Evolutionary conservation across 2,888 invertebrate species (phyloP).

Genomic region (Cactoblastis cactorum): DNA sequence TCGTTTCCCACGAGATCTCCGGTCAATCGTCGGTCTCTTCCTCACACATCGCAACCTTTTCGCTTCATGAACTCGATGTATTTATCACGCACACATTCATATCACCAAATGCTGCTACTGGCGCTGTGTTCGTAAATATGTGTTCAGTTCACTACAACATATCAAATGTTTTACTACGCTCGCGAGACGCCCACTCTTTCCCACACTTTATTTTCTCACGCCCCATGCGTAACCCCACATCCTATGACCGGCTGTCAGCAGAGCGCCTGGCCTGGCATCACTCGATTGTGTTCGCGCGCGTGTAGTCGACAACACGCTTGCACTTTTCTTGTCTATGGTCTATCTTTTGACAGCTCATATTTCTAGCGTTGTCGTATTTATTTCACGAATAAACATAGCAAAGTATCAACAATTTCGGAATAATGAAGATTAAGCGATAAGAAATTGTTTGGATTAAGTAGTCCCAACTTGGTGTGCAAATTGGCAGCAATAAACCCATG

Average conservation of each 20-base stretch:
- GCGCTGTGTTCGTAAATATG: slow-evolving; percentile 60
- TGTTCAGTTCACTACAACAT: slow-evolving; percentile 74
- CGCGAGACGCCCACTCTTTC: slow-evolving; percentile 86
- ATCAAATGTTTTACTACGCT: slow-evolving; percentile 82
- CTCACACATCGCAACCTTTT: slow-evolving; percentile 74
- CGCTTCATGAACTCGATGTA: slow-evolving; percentile 66
- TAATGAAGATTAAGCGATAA: slow-evolving; percentile 24
- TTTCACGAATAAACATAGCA: slow-evolving; percentile 59
- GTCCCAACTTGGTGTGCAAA: slow-evolving; percentile 25
- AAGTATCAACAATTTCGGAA: slow-evolving; percentile 36
- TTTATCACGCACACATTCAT: slow-evolving; percentile 66
- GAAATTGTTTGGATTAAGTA: slow-evolving; percentile 24
- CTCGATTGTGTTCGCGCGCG: slow-evolving; percentile 50
- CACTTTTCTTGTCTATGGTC: slow-evolving; percentile 65
- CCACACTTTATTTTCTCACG: slow-evolving; percentile 91
- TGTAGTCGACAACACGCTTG: slow-evolving; percentile 59
- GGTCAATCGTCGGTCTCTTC: slow-evolving; percentile 75
- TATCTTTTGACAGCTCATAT: slow-evolving; percentile 66
- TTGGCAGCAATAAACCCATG: slow-evolving; percentile 29
- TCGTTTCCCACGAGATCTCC: slow-evolving; percentile 78
- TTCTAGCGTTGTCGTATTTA: slow-evolving; percentile 70
- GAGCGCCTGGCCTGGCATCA: slow-evolving; percentile 42
- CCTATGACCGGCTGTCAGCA: slow-evolving; percentile 78
- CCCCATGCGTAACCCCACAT: slow-evolving; percentile 88
- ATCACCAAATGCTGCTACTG: slow-evolving; percentile 59